phyloP scores from a whole-genome alignment of 53 echinoderm and acorn worm genomes.

The Apostichopus leukothele region DNA sequence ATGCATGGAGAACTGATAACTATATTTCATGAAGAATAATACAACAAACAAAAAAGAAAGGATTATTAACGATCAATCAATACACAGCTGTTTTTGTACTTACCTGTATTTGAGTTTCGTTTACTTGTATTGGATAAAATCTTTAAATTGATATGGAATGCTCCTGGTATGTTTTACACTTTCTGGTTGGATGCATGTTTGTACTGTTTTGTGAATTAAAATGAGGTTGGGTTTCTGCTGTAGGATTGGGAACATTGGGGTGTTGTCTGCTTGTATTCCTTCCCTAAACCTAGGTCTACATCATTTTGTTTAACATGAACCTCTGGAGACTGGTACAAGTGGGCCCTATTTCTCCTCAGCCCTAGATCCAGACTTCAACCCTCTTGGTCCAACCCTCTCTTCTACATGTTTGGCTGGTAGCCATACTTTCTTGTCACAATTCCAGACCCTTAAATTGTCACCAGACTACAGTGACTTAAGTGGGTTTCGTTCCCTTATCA shows the following conservation, averaged over 20 bases:
- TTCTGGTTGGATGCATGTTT: background rate
- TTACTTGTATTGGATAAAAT: background rate
- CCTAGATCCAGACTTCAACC: background rate
- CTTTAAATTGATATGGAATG: background rate
- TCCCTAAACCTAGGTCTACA: background rate
- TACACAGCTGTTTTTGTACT: background rate
- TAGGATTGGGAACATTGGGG: background rate
- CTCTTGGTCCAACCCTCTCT: conserved; percentile 8
- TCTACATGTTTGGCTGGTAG: background rate
- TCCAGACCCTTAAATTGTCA: background rate
- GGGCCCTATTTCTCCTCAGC: conserved; percentile 10
- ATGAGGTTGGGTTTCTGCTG: background rate
- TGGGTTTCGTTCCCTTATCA: background rate
- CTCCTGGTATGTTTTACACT: background rate
- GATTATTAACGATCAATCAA: background rate
- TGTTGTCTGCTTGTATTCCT: background rate
- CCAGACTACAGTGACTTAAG: background rate
- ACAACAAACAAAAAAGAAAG: too few relatives aligned
- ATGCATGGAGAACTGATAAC: too few relatives aligned
- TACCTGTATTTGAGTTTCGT: background rate
- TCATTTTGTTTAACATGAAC: background rate
- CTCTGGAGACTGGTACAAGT: conserved; percentile 7
- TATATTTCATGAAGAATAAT: too few relatives aligned
- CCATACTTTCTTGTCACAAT: background rate
- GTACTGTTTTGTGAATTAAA: background rate